Evolutionary conservation across 2,797 vertebrate species (phyloP).

Genomic region (Etheostoma perlongum): DNA sequence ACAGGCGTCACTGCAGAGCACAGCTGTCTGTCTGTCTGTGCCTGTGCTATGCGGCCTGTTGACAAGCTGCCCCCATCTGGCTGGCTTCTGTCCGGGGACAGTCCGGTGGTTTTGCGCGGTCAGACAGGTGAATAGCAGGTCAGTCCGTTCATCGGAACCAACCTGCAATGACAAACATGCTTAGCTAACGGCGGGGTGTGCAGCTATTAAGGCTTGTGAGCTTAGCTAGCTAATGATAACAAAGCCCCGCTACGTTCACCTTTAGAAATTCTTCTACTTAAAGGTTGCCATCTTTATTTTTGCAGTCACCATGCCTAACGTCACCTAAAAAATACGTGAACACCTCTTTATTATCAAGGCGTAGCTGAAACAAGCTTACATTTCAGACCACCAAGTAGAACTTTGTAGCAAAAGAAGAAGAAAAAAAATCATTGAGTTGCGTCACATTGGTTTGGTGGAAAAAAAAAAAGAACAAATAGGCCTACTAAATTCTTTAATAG

Average conservation of each 20-base stretch:
- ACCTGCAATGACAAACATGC: not conserved
- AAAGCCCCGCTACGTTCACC: conserved; percentile 71
- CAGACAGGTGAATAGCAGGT: conserved; percentile 54
- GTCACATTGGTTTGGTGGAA: not conserved
- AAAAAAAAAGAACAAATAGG: not conserved
- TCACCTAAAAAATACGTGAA: conserved; percentile 15
- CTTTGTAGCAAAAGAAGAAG: not conserved
- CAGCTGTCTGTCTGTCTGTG: conserved; percentile 57
- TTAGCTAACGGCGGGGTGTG: not conserved
- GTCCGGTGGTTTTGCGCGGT: conserved; percentile 42
- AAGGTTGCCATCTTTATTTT: conserved; percentile 74
- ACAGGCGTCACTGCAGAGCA: conserved; percentile 47
- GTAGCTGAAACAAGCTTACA: not conserved
- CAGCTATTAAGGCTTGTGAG: conserved; percentile 1
- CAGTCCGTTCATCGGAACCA: not conserved
- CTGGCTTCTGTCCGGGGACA: conserved; percentile 57
- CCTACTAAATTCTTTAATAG: not conserved
- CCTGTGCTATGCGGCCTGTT: conserved; percentile 73
- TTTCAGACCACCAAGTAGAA: not conserved
- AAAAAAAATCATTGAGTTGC: not conserved
- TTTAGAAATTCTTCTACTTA: conserved; percentile 59
- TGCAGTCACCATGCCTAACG: conserved; percentile 31
- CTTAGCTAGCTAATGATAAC: conserved; percentile 61
- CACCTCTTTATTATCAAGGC: not conserved
- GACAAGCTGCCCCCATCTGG: conserved; percentile 62